A percentile compares a stretch with the other conserved stretches of the same genome.
Conservation (phyloP, 2,113 vertebrate species). For the Hoplias malabaricus region DNA sequence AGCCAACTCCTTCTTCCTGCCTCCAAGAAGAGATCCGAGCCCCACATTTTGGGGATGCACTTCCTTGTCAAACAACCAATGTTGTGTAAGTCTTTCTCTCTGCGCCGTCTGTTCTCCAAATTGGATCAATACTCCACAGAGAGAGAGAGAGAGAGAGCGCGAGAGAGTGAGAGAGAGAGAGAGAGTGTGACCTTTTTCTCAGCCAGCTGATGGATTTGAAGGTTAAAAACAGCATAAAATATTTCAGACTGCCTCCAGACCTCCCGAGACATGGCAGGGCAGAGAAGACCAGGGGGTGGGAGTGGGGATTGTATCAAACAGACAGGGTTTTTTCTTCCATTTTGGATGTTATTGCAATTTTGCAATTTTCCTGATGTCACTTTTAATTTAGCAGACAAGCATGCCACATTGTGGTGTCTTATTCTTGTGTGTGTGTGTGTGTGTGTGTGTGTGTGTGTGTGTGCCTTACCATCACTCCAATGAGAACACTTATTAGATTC, state of each 20-base stretch:
- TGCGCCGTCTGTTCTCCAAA: slow-evolving; percentile 35
- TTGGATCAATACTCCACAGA: slow-evolving; percentile 48
- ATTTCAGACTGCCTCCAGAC: slow-evolving; percentile 37
- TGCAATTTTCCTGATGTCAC: slow-evolving; percentile 55
- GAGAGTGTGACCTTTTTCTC: slow-evolving; percentile 49
- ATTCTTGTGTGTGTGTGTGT: slow-evolving; percentile 33
- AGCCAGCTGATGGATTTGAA: slow-evolving; percentile 45
- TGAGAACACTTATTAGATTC: slow-evolving; percentile 55
- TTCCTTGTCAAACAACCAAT: slow-evolving; percentile 56
- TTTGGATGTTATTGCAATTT: slow-evolving; percentile 49
- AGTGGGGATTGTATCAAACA: too few relatives aligned
- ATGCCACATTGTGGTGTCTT: slow-evolving; percentile 14
- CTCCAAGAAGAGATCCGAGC: slow-evolving; percentile 49
- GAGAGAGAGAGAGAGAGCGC: slow-evolving; percentile 40
- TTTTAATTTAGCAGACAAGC: slow-evolving; percentile 51
- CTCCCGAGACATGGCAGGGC: slow-evolving; percentile 24
- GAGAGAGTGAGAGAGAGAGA: slow-evolving; percentile 35
- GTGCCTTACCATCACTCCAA: slow-evolving; percentile 24
- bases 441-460: slow-evolving; percentile 26
- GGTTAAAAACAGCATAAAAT: slow-evolving; percentile 58
- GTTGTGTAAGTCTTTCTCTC: slow-evolving; percentile 43
- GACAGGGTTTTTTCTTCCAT: background rate
- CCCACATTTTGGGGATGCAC: slow-evolving; percentile 37
- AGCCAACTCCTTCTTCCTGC: slow-evolving; percentile 26
- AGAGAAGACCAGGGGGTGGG: background rate